Evolutionary conservation across 2,888 invertebrate species (phyloP), one percentile per base, ranked within the genome.

Genomic region (Leucoptera coffeella): DNA sequence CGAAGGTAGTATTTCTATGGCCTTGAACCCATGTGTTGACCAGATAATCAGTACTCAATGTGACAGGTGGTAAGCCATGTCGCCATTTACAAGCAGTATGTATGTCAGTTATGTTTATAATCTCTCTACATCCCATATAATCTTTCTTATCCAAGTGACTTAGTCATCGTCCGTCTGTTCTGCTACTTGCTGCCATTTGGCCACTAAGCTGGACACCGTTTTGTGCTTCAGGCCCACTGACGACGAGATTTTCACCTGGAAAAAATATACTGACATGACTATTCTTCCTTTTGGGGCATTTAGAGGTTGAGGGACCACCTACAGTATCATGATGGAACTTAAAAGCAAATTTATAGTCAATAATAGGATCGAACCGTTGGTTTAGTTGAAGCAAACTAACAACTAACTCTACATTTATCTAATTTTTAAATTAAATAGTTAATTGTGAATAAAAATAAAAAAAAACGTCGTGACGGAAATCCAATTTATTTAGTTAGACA

Each of bases 171-270:
- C 36, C 11, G 64, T 62, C 30, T 69, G 64, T 3, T 64, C 67
- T 0, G 79, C 77, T 2, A 80, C 77, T 38, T 79, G 77, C 38
- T 80, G 78, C 80, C 81, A 80, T 38, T 80, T 80, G 9, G 78
- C 77, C 1, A 81, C 80, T 35, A 80, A 48, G 8, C 48, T 74
- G 2, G 79, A 76, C 2, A 80, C 77, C 0, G 77, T 72, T 41
- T 77, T 80, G 45, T 80, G 78, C 43, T 80, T 80, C 45, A 78
- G 41, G 1, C 67, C 62, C 30, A 67, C 49, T 1, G 61, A 57
- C 0, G 60, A 37, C 1, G 65, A 64, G 34, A 69, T 54, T 36
- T 64, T 67, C 5, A 67, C 57, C 67, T 65, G 54, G 5, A 14
- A 14, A 19, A 2, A 26, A 23, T 1, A 19, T 25, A 25, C 24